Evolutionary conservation across 2,113 vertebrate genomes (phyloP), one percentile per base, ranked within the genome.

Genomic region (Phrynosoma blainvillii): DNA sequence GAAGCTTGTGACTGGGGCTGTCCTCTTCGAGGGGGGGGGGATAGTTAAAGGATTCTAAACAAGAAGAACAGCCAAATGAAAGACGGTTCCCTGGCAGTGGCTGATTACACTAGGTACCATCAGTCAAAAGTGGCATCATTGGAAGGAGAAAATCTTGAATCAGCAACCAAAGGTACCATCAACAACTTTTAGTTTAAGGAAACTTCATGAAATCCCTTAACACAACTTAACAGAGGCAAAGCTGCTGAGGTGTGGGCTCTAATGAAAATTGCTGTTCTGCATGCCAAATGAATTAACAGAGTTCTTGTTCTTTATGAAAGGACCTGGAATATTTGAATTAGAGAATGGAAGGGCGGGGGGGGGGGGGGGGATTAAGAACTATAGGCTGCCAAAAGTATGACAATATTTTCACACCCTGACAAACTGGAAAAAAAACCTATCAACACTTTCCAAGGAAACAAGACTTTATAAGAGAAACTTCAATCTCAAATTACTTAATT

Each of bases 31-130:
- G 10, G 30, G 52, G 83, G 85, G 86, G 79, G 70, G 75, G 81
- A 40, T 90, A 59, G n/a, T 40, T 42, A 40, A 32, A 36, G 21
- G 2, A 4, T 52, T 82, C 76, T 83, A 95, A 90, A 88, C 82
- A 90, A 81, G 89, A 86, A 91, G 91, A 81, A 10, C 87, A 87
- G 88, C 91, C 80, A 86, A 92, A 96, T 27, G 80, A 94, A 94
- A 95, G 94, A 78, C 89, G 94, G 52, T 93, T 94, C 92, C 93
- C 92, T 93, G 95, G 90, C 91, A 91, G 96, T 94, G 96, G 97
- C 96, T 98, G 97, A 97, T 97, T 98, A 96, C 94, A 96, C 95
- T 93, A 96, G 97, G 96, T 97, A 90, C 95, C 96, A 99, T 98
- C 97, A 79, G 96, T 98, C 98, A 97, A 96, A 96, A 93, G 93